phyloP scores from a whole-genome alignment of 2,113 vertebrate genomes.

The Danio rerio region DNA sequence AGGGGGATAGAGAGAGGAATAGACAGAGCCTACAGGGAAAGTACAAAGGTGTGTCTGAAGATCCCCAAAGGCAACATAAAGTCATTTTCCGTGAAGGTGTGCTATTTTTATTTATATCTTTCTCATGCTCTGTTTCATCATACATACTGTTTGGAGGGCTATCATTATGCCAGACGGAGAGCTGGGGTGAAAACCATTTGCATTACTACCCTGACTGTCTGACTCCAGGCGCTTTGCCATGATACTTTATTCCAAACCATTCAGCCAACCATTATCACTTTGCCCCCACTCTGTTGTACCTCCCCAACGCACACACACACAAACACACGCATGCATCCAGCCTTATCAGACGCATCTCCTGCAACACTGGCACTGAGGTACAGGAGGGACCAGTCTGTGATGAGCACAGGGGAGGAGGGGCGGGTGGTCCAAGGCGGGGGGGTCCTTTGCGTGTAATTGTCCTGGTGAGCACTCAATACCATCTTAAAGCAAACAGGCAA shows the following conservation, averaged over 20 bases:
- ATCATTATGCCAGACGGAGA: slow-evolving; percentile 78
- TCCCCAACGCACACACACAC: slow-evolving; percentile 44
- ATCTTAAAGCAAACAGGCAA: slow-evolving; percentile 86
- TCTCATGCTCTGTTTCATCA: slow-evolving; percentile 78
- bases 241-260: slow-evolving; percentile 84
- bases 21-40: slow-evolving; percentile 68
- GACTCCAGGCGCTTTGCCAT: slow-evolving; percentile 84
- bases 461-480: slow-evolving; percentile 84
- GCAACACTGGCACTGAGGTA: slow-evolving; percentile 76
- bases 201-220: slow-evolving; percentile 85
- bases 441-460: slow-evolving; percentile 84
- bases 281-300: slow-evolving; percentile 62
- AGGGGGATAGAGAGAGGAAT: slow-evolving; percentile 62
- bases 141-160: slow-evolving; percentile 80
- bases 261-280: slow-evolving; percentile 84
- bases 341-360: slow-evolving; percentile 80
- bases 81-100: slow-evolving; percentile 77
- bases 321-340: slow-evolving; percentile 70
- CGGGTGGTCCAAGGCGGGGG: slow-evolving; percentile 51
- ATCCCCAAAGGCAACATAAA: slow-evolving; percentile 79
- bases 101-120: slow-evolving; percentile 82
- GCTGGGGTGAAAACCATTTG: slow-evolving; percentile 80
- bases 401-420: background rate
- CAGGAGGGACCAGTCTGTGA: slow-evolving; percentile 66
- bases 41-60: slow-evolving; percentile 76